phyloP scores from a whole-genome alignment of 1,140 invertebrate genomes.

The Drosophila bocqueti region DNA sequence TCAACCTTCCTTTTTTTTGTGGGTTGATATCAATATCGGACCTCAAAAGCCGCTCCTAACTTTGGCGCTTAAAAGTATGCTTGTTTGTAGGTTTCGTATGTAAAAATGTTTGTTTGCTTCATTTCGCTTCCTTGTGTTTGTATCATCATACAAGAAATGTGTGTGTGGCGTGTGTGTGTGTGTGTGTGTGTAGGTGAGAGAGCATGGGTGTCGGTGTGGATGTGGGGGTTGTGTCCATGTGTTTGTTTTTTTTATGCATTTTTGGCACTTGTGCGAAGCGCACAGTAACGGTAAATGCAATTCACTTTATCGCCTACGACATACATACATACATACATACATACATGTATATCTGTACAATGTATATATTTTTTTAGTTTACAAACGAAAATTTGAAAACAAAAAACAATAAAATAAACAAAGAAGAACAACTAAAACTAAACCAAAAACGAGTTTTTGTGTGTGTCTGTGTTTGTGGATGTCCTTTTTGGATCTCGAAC shows the following conservation, averaged over 20 bases:
- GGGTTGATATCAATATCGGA: conserved; percentile 15
- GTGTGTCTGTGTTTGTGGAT: conserved; percentile 17
- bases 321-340: conserved; percentile 34
- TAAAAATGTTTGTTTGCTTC: conserved; percentile 14
- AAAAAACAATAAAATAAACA: conserved; percentile 27
- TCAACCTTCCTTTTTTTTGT: conserved; percentile 16
- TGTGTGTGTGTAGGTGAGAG: conserved; percentile 25
- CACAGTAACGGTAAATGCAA: conserved; percentile 54
- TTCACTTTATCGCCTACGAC: conserved; percentile 50
- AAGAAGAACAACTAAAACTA: conserved; percentile 12
- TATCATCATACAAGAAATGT: conserved; percentile 31
- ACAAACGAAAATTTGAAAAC: conserved; percentile 43
- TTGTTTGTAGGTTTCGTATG: conserved; percentile 31
- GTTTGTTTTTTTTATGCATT: conserved; percentile 23
- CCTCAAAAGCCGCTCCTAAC: conserved; percentile 59
- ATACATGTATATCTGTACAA: conserved; percentile 25
- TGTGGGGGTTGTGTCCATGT: conserved; percentile 16
- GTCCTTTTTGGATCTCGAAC: conserved; percentile 36
- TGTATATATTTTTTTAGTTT: conserved; percentile 39
- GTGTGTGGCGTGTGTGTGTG: conserved; percentile 15
- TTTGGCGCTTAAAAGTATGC: conserved; percentile 69
- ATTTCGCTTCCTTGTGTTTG: conserved; percentile 12
- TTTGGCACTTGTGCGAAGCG: conserved; percentile 64
- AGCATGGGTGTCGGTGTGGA: conserved; percentile 21
- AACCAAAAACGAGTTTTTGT: conserved; percentile 38